A percentile compares a stretch with the other conserved stretches of the same genome.
Conservation (phyloP, 1,140 invertebrate genomes). For the Akabosia matsudoensis region DNA sequence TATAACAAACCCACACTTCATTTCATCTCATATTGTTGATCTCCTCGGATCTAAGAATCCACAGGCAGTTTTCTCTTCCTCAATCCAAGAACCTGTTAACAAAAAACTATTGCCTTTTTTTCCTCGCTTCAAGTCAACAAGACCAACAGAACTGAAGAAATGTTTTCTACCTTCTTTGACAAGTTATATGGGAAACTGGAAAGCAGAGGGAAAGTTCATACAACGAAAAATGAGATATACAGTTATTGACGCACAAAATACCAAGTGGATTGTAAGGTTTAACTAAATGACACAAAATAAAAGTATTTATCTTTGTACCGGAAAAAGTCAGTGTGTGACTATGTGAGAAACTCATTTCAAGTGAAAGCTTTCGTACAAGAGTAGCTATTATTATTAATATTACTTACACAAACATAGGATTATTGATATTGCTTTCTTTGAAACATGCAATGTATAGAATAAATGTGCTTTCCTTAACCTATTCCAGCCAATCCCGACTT, state of each 20-base stretch:
- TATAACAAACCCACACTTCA: neutral
- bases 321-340: neutral
- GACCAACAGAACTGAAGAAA: neutral
- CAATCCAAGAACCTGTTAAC: conserved; percentile 5
- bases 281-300: conserved; percentile 16
- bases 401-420: neutral
- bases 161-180: conserved; percentile 1
- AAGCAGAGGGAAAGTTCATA: conserved; percentile 3
- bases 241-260: conserved; percentile 11
- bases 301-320: neutral
- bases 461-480: neutral
- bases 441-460: neutral
- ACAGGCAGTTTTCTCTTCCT: conserved; percentile 16
- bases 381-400: neutral
- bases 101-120: neutral
- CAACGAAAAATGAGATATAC: conserved; percentile 3
- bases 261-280: neutral
- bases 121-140: neutral
- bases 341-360: neutral
- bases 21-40: conserved; percentile 23
- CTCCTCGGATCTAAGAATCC: conserved; percentile 18
- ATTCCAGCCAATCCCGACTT: too few species aligned
- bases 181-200: neutral
- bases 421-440: neutral
- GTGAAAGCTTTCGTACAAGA: neutral